Conservation (phyloP, 2,888 invertebrate genomes). For the Lepidochrysops patricia region DNA sequence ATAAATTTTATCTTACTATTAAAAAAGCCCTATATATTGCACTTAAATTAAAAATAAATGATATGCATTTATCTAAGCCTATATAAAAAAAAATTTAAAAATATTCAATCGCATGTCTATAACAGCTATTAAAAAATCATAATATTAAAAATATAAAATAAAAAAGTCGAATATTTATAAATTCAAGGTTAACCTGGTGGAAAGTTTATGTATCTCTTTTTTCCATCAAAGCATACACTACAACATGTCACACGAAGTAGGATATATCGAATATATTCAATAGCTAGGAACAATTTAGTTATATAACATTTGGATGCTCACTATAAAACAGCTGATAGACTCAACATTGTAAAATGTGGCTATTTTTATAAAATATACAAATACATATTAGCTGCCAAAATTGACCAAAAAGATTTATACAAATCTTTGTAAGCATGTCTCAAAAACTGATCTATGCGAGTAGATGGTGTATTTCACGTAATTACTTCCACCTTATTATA, state of each 20-base stretch:
- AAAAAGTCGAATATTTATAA: not conserved
- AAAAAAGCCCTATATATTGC: too few relatives aligned
- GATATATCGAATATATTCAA: not conserved
- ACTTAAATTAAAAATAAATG: slow-evolving; percentile 48
- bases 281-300: not conserved
- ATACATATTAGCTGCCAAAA: not conserved
- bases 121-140: not conserved
- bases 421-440: not conserved
- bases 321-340: not conserved
- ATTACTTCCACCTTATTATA: not conserved
- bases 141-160: not conserved
- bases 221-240: not conserved
- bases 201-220: not conserved
- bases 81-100: slow-evolving; percentile 20
- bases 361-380: not conserved
- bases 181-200: not conserved
- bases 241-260: not conserved
- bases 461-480: too few relatives aligned
- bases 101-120: not conserved
- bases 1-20: too few relatives aligned
- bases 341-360: not conserved
- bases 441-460: too few relatives aligned
- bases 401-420: not conserved
- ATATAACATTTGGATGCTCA: not conserved
- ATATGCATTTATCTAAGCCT: slow-evolving; percentile 51